Evolutionary conservation across 1,140 invertebrate genomes (phyloP).

Genomic region (Leucophenga varia): DNA sequence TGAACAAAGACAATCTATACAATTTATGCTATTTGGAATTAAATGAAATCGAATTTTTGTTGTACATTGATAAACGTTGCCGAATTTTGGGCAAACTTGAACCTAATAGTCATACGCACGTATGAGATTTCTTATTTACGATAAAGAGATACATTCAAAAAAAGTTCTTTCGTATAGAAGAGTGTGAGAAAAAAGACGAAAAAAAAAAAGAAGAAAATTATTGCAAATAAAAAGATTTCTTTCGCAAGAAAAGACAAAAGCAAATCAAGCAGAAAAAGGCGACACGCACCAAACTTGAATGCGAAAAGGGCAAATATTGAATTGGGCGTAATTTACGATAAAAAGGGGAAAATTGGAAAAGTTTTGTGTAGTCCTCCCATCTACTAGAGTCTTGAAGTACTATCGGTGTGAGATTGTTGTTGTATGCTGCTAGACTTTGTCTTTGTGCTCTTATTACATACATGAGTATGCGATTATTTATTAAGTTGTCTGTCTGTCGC

Average conservation of each 20-base stretch:
- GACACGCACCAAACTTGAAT: too few relatives aligned
- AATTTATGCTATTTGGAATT: too few relatives aligned
- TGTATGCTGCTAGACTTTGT: too few relatives aligned
- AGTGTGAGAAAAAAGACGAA: slow-evolving; percentile 43
- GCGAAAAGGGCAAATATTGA: slow-evolving; percentile 54
- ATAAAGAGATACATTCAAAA: slow-evolving; percentile 47
- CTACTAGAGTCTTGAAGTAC: too few relatives aligned
- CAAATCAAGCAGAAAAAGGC: slow-evolving; percentile 9
- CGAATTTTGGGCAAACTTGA: background rate
- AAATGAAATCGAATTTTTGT: too few relatives aligned
- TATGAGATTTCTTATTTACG: slow-evolving; percentile 56
- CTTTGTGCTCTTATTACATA: slow-evolving; percentile 10
- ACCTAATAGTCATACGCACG: slow-evolving; percentile 38
- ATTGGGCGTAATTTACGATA: slow-evolving; percentile 55
- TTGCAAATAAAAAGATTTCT: slow-evolving; percentile 39
- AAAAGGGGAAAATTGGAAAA: slow-evolving; percentile 56
- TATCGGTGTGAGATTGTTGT: too few relatives aligned
- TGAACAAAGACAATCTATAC: too few relatives aligned
- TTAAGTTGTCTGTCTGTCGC: slow-evolving; percentile 25
- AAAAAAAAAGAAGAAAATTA: slow-evolving; percentile 30
- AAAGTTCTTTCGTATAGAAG: too few relatives aligned
- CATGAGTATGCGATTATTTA: slow-evolving; percentile 34
- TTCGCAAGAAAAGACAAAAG: background rate
- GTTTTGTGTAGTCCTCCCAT: too few relatives aligned
- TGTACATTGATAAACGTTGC: too few relatives aligned